phyloP scores from a whole-genome alignment of 1,140 invertebrate genomes.

The Pinna nobilis region DNA sequence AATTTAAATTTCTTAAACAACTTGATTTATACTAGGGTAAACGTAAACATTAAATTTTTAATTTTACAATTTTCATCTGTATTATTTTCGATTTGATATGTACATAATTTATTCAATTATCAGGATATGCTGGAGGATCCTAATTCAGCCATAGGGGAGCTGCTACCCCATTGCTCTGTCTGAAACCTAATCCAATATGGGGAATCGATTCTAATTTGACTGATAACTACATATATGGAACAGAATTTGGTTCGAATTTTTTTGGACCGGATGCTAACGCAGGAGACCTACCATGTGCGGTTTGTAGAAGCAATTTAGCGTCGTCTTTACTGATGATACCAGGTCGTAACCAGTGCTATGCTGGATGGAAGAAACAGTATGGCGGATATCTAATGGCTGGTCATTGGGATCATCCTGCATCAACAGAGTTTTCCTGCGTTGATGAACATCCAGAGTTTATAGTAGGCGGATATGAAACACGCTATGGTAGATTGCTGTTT shows the following conservation, averaged over 20 bases:
- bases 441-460: slow-evolving; percentile 36
- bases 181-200: slow-evolving; percentile 35
- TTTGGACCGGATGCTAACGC: not conserved
- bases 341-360: slow-evolving; percentile 33
- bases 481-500: slow-evolving; percentile 44
- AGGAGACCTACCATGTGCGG: slow-evolving; percentile 41
- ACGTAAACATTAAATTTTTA: not conserved
- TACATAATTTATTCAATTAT: not conserved
- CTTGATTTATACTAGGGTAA: not conserved
- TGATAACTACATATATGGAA: slow-evolving; percentile 35
- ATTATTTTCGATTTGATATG: not conserved
- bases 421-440: slow-evolving; percentile 39
- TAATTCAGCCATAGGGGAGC: slow-evolving; percentile 7
- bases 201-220: not conserved
- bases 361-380: slow-evolving; percentile 46
- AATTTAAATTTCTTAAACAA: not conserved
- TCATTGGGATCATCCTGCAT: slow-evolving; percentile 11
- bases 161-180: slow-evolving; percentile 31
- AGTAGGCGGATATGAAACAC: not conserved
- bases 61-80: not conserved
- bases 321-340: slow-evolving; percentile 45
- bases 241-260: slow-evolving; percentile 24
- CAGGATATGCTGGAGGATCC: slow-evolving; percentile 37
- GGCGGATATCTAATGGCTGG: slow-evolving; percentile 40
- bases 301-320: slow-evolving; percentile 29